Conservation (phyloP, 2,113 vertebrate genomes). For the Connochaetes taurinus region DNA sequence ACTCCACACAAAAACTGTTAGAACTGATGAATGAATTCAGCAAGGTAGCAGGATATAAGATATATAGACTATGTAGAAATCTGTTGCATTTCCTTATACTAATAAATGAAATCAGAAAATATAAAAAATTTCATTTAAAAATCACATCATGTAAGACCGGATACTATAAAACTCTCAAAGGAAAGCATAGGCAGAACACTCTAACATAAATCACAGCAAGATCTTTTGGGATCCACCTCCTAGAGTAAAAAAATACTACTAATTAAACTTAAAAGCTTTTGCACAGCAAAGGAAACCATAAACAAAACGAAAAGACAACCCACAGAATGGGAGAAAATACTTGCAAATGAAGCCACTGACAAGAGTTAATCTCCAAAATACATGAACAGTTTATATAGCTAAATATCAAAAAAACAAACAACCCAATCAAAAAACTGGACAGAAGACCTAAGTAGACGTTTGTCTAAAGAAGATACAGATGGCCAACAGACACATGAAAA, state of each 20-base stretch:
- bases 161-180: background rate
- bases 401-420: background rate
- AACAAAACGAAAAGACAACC: background rate
- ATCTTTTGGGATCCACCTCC: background rate
- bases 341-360: background rate
- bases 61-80: background rate
- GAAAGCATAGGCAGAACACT: background rate
- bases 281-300: background rate
- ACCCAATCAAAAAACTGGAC: background rate
- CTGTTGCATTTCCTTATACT: background rate
- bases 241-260: background rate
- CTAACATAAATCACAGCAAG: background rate
- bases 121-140: background rate
- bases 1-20: background rate
- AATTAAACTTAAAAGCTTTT: background rate
- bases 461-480: background rate
- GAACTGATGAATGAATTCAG: background rate
- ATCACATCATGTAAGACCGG: background rate
- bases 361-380: background rate
- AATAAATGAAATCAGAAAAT: background rate
- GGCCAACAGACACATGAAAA: background rate
- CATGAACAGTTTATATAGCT: background rate
- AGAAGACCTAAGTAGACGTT: background rate
- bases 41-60: background rate
- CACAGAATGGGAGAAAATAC: background rate